These are phyloP conservation scores for Thermophis baileyi DNA, from an alignment of 2,113 vertebrate genomes.

Conservation along the genomic window DNA sequence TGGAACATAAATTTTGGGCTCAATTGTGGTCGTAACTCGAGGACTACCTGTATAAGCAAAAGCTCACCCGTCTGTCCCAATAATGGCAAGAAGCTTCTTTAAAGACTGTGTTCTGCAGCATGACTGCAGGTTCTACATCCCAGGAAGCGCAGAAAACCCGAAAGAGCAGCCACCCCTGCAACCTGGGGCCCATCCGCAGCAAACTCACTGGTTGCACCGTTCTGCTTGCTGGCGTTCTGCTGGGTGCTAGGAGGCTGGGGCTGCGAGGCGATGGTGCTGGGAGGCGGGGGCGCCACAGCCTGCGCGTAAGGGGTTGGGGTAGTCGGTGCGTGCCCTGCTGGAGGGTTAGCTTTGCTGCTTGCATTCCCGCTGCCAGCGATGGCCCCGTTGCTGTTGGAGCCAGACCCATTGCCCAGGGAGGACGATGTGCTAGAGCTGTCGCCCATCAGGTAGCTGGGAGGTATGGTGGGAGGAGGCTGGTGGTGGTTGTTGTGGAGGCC, in stretches of 20 bases:
- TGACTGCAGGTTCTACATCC: neutral
- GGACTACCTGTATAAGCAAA: neutral
- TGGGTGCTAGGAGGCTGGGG: conserved; percentile 83
- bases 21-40: no score
- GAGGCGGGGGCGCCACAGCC: conserved; percentile 75
- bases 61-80: neutral
- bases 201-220: conserved; percentile 88
- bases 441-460: conserved; percentile 58
- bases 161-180: neutral
- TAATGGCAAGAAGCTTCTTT: neutral
- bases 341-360: conserved; percentile 63
- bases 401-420: conserved; percentile 65
- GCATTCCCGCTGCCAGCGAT: conserved; percentile 58
- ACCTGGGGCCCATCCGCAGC: neutral
- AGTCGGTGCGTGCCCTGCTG: conserved; percentile 64
- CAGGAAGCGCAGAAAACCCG: neutral
- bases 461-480: conserved; percentile 77
- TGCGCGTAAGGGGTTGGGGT: conserved; percentile 85
- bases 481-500: conserved; percentile 76
- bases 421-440: conserved; percentile 74
- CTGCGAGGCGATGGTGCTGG: conserved; percentile 65
- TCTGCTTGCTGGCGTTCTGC: conserved; percentile 77
- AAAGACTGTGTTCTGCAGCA: neutral
- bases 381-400: conserved; percentile 65
- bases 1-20: no score